Base-by-base conservation (phyloP, 2,888 invertebrate species). In the Hirtodrosophila confusa region DNA sequence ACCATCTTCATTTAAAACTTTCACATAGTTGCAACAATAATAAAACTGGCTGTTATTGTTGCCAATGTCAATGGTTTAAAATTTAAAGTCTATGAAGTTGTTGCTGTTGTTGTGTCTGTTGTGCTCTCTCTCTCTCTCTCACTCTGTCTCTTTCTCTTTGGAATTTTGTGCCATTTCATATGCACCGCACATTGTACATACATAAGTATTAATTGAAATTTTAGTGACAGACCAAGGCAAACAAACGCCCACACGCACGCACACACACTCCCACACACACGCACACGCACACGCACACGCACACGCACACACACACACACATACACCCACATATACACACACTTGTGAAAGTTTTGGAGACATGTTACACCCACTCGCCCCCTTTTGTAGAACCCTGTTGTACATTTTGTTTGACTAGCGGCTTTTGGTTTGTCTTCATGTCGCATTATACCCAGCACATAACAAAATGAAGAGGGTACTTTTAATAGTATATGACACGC, bases 121-220 rank as follows among this genome's bases (percentile, higher is more conserved):
- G 2, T 5, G 6, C 27, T 5, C 27, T n/a, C 44, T 58, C 29
- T 43, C 35, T 33, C 47, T 68, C 61, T 62, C 65, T 63, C 39
- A 40, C 37, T 58, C 37, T 45, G 17, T n/a, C 47, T 41, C 10
- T 24, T 10, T 11, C 9, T 35, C 58, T 17, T 43, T 44, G 35
- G 53, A 39, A 58, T 70, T 54, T 65, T 58, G 4, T 41, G 29
- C 17, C 17, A 17, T 17, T 17, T 17, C 17, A 17, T 17, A 17
- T 17, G 17, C 17, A 17, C 17, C 17, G 17, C 45, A 45, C 40
- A 33, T 33, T 40, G 36, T 47, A 44, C 24, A 37, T 49, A 44
- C 27, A 44, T 33, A 33, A 47, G 69, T 62, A 74, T 78, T 76
- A 79, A 78, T 78, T 80, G 82, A 67, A 78, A 78, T 78, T 78